Base-by-base conservation (phyloP, 2,797 vertebrate genomes). In the Cyprinella venusta region DNA sequence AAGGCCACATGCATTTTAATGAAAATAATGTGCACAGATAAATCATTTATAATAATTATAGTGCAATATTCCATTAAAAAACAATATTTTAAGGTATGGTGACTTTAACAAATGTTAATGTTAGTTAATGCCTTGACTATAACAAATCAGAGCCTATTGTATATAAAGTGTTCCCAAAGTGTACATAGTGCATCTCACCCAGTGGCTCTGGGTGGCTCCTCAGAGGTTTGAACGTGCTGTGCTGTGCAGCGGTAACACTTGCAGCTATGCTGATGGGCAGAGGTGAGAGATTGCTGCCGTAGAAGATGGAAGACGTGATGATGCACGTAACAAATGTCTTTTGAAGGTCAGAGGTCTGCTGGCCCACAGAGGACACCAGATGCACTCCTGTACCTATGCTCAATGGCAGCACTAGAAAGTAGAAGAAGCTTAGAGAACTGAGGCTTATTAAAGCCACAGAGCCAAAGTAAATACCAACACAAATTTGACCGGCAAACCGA, bases 381-480 rank as follows among this genome's bases (percentile, higher is more conserved):
- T 96, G 95, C n/a, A 98, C 95, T 5, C 97, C 97, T 54, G 95
- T 93, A 5, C 92, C 93, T 90, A 97, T 92, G 13, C 94, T 94
- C 83, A 98, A 84, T 7, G 97, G 97, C 79, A 97, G 93, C 0
- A 94, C 95, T 10, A 98, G 88, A 85, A 96, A 52, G 76, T 95
- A 96, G 91, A 97, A 97, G 88, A 91, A 95, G n/a, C 90, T 88
- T 50, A 95, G 87, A 82, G 94, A 94, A 81, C 94, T 96, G 38
- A 98, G 92, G 69, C 96, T 94, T 42, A 98, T 90, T 19, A 97
- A 91, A 10, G 96, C 96, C 85, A 95, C 92, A 0, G 94, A 88
- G n/a, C 97, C 97, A 75, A 97, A 98, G 87, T 97, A 98, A 72
- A 95, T 91, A 67, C 97, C 97, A 45, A 97, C 95, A 30, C 89